Evolutionary conservation across 2,888 invertebrate genomes (phyloP).

Genomic region (Callinectes sapidus): DNA sequence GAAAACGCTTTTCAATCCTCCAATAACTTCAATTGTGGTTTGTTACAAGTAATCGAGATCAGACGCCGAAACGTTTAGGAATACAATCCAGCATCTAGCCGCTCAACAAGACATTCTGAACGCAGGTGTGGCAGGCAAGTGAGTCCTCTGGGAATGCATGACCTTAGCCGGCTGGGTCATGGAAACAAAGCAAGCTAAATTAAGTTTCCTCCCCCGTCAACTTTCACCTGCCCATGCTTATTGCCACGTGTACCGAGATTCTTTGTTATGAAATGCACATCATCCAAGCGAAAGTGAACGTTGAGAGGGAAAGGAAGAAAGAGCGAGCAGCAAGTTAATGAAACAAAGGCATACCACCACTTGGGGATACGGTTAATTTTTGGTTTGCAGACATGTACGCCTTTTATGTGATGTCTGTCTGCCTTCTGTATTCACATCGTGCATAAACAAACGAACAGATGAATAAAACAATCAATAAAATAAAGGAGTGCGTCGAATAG

Average conservation of each 20-base stretch:
- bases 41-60: neutral
- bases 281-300: neutral
- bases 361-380: neutral
- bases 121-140: neutral
- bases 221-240: neutral
- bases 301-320: neutral
- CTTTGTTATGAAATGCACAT: neutral
- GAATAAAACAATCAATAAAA: neutral
- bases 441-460: neutral
- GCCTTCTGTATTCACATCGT: neutral
- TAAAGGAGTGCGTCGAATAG: neutral
- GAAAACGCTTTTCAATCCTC: neutral
- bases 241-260: neutral
- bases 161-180: conserved; percentile 24
- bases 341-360: neutral
- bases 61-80: too few species aligned
- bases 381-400: neutral
- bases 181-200: conserved; percentile 1
- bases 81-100: too few species aligned
- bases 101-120: neutral
- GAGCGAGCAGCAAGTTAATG: neutral
- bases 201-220: neutral
- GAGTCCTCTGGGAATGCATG: neutral
- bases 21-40: neutral
- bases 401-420: neutral